Percentiles rank a stretch among this genome's conserved stretches.
These are phyloP conservation scores for Habroteleia sp. DNA, from an alignment of 2,888 invertebrate species.

Conservation along the genomic window DNA sequence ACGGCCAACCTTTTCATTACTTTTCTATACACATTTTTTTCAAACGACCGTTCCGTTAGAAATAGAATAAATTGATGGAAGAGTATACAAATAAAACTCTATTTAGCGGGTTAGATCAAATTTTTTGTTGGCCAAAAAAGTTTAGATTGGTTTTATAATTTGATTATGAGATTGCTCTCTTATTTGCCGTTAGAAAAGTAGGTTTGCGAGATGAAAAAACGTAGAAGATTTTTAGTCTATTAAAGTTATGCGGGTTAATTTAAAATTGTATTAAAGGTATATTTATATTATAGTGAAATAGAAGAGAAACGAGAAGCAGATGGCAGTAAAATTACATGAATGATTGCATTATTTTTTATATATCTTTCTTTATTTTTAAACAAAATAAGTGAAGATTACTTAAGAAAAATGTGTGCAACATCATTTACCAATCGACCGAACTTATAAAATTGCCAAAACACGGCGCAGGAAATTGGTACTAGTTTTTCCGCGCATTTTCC, in stretches of 20 bases:
- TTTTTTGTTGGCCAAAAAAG: constrained; percentile 20
- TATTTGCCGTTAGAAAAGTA: neutral
- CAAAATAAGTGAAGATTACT: no score
- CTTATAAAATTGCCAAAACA: no score
- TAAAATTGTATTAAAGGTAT: no score
- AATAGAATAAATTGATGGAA: constrained; percentile 8
- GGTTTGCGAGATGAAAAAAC: neutral
- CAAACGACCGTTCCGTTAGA: constrained; percentile 27
- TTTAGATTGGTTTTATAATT: constrained; percentile 13
- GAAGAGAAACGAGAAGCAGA: no score
- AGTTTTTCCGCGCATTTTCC: constrained; percentile 33
- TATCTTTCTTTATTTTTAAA: no score
- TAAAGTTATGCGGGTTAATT: no score
- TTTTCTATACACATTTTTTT: constrained; percentile 3
- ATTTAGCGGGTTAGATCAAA: constrained; percentile 43
- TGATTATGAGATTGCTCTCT: constrained; percentile 24
- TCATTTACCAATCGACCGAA: neutral
- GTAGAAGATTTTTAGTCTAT: no score
- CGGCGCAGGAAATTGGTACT: constrained; percentile 6
- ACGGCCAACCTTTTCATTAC: constrained; percentile 6
- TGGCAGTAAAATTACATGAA: no score
- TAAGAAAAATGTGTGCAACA: no score
- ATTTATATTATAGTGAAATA: no score
- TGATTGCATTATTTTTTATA: no score
- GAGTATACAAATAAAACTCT: no score